Percentiles rank a stretch among this genome's conserved stretches.
Conservation (phyloP, 2,797 vertebrate species). For the Trachops cirrhosus region DNA sequence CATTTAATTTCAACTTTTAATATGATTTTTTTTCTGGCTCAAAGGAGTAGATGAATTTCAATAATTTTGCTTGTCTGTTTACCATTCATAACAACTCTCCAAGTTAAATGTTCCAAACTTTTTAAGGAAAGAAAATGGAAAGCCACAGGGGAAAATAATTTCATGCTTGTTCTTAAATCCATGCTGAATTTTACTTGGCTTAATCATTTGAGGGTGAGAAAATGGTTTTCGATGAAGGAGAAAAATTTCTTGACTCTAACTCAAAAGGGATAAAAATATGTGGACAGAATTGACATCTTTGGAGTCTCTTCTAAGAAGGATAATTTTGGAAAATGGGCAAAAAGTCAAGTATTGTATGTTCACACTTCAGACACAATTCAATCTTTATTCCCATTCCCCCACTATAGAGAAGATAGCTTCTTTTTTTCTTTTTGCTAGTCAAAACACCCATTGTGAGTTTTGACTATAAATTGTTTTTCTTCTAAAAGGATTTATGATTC, state of each 20-base stretch:
- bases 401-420: background rate
- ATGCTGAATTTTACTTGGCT: conserved; percentile 46
- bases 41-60: conserved; percentile 21
- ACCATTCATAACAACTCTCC: background rate
- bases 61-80: conserved; percentile 51
- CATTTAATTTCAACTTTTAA: conserved; percentile 55
- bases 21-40: background rate
- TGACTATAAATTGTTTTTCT: background rate
- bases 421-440: background rate
- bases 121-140: conserved; percentile 51
- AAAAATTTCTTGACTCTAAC: conserved; percentile 5
- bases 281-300: conserved; percentile 13
- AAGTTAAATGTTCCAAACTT: conserved; percentile 44
- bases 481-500: background rate
- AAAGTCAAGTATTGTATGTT: background rate
- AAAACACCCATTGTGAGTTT: background rate
- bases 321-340: conserved; percentile 19
- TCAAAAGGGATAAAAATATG: conserved; percentile 24
- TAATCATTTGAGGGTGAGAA: background rate
- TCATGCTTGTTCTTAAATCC: conserved; percentile 36
- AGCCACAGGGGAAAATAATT: conserved; percentile 16
- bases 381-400: background rate
- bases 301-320: conserved; percentile 33
- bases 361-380: background rate
- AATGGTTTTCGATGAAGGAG: conserved; percentile 32